These are phyloP conservation scores for Chaenogobius annularis DNA, from an alignment of 2,113 vertebrate genomes.

Conservation along the genomic window DNA sequence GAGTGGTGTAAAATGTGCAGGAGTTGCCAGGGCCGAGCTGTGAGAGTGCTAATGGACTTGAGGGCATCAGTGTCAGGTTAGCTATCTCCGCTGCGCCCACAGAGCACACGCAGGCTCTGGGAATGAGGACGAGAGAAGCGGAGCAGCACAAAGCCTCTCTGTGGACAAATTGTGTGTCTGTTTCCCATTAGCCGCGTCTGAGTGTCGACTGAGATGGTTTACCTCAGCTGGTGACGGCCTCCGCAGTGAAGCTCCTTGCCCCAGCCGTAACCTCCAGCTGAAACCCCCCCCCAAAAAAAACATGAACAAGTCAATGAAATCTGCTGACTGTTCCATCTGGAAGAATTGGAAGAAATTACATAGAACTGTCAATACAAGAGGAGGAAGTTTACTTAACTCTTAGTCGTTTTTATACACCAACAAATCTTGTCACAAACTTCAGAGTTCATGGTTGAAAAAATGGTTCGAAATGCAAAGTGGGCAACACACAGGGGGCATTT, in stretches of 20 bases:
- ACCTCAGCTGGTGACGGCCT: constrained; percentile 50
- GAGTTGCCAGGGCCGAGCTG: constrained; percentile 43
- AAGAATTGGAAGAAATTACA: background rate
- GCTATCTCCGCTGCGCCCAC: constrained; percentile 50
- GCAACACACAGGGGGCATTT: background rate
- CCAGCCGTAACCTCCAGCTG: constrained; percentile 31
- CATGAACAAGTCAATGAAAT: constrained; percentile 37
- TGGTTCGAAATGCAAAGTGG: too few relatives aligned
- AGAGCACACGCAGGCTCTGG: constrained; percentile 59
- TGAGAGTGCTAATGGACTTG: constrained; percentile 65
- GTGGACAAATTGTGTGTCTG: constrained; percentile 64
- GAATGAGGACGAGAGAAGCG: constrained; percentile 54
- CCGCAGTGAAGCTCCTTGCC: constrained; percentile 28
- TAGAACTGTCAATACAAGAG: background rate
- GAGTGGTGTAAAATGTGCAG: constrained; percentile 59
- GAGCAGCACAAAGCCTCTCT: constrained; percentile 45
- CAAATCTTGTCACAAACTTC: too few relatives aligned
- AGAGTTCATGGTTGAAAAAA: too few relatives aligned
- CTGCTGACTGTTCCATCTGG: constrained; percentile 36
- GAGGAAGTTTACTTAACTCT: background rate
- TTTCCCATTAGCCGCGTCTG: constrained; percentile 58
- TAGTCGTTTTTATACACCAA: too few relatives aligned
- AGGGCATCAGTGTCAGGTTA: constrained; percentile 74
- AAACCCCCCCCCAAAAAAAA: too few relatives aligned
- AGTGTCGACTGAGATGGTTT: constrained; percentile 64